Conservation (phyloP, 2,113 vertebrate species). For the Grantiella picta region DNA sequence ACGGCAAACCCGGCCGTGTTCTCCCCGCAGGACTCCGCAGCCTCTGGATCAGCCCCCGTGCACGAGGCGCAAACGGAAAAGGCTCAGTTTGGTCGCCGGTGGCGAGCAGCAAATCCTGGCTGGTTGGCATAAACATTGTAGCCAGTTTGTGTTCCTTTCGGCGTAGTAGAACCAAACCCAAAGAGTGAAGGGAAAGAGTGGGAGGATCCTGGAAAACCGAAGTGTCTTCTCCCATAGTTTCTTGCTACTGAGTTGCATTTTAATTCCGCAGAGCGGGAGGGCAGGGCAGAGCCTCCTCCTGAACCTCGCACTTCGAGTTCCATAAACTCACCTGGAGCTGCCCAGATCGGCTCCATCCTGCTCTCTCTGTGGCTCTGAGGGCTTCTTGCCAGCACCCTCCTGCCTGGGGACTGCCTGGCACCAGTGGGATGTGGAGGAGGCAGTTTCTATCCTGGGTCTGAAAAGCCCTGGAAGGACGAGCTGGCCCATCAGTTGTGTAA, state of each 20-base stretch:
- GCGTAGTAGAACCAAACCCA: rapidly evolving
- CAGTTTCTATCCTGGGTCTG: not conserved
- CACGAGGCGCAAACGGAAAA: rapidly evolving
- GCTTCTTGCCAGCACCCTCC: rapidly evolving
- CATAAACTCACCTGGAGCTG: not conserved
- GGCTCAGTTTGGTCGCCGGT: not conserved
- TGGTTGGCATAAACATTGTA: rapidly evolving
- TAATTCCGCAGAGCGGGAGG: not conserved
- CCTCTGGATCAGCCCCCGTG: too few relatives aligned
- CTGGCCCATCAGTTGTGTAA: not conserved
- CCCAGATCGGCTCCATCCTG: rapidly evolving
- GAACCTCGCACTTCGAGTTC: rapidly evolving
- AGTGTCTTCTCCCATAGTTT: rapidly evolving
- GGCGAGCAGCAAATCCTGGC: not conserved
- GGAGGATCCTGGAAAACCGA: not conserved
- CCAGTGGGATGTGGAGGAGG: rapidly evolving
- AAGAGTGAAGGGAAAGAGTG: not conserved
- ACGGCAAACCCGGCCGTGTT: not conserved
- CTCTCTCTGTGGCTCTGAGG: not conserved
- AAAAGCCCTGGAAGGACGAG: not conserved
- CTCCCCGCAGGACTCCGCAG: not conserved
- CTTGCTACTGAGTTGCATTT: rapidly evolving
- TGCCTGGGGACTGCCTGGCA: not conserved
- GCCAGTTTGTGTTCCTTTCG: rapidly evolving
- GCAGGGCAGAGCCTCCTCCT: not conserved